phyloP scores from a whole-genome alignment of 2,797 vertebrate genomes.

The Babyrousa celebensis region DNA sequence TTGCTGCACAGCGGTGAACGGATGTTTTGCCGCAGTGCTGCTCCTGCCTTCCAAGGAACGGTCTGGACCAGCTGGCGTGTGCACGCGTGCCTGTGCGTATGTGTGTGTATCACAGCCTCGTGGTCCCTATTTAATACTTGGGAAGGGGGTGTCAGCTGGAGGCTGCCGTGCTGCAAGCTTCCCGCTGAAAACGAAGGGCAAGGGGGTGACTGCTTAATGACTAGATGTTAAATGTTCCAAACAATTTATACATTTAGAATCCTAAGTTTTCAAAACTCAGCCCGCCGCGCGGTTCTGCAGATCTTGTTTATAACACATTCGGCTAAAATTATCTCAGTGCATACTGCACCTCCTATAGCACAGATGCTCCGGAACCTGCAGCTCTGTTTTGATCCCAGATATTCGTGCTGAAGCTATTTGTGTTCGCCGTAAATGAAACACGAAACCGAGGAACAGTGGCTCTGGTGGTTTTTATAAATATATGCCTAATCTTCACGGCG shows the following conservation, averaged over 20 bases:
- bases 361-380: slow-evolving; percentile 93
- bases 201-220: slow-evolving; percentile 89
- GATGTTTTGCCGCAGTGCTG: slow-evolving; percentile 72
- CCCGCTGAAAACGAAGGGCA: slow-evolving; percentile 82
- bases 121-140: slow-evolving; percentile 77
- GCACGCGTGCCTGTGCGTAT: not conserved
- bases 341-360: slow-evolving; percentile 91
- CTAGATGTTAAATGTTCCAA: slow-evolving; percentile 90
- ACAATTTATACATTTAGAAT: slow-evolving; percentile 91
- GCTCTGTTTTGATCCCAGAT: slow-evolving; percentile 93
- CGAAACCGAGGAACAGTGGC: slow-evolving; percentile 87
- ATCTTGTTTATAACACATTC: slow-evolving; percentile 94
- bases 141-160: slow-evolving; percentile 83
- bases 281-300: slow-evolving; percentile 90
- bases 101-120: slow-evolving; percentile 20
- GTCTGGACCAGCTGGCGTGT: slow-evolving; percentile 83
- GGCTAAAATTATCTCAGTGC: slow-evolving; percentile 93
- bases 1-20: slow-evolving; percentile 62
- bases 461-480: slow-evolving; percentile 87
- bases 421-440: slow-evolving; percentile 92
- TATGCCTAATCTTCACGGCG: slow-evolving; percentile 74
- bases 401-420: slow-evolving; percentile 91
- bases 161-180: slow-evolving; percentile 78
- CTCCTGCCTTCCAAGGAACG: not conserved
- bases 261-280: slow-evolving; percentile 91